Conservation (phyloP, 2,888 invertebrate genomes). For the Synanthedon myopaeformis region DNA sequence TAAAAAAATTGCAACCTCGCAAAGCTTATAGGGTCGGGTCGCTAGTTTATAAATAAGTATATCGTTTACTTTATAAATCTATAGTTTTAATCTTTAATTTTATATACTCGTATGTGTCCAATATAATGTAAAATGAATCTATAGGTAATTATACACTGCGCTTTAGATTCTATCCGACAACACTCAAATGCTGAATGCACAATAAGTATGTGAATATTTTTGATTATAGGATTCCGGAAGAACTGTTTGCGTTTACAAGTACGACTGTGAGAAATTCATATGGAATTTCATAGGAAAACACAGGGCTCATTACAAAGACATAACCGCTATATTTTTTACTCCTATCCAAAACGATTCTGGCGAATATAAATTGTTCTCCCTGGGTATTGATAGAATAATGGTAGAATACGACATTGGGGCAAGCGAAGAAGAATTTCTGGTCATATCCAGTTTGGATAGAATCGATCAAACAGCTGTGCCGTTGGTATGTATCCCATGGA, state of each 20-base stretch:
- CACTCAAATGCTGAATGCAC: no score
- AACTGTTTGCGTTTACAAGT: conserved; percentile 64
- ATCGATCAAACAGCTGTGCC: conserved; percentile 76
- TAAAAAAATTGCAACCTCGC: no score
- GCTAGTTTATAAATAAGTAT: no score
- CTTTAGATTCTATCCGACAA: no score
- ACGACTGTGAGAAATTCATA: conserved; percentile 26
- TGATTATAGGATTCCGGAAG: conserved; percentile 58
- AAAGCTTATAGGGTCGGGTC: no score
- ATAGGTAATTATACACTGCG: neutral
- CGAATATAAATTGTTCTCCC: conserved; percentile 63
- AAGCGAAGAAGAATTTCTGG: conserved; percentile 49
- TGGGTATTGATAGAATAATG: conserved; percentile 71
- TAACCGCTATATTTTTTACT: conserved; percentile 69
- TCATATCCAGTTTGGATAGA: conserved; percentile 58
- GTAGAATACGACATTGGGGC: conserved; percentile 69
- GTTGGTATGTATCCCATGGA: conserved; percentile 50
- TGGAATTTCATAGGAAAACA: conserved; percentile 74
- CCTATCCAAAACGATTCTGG: conserved; percentile 32
- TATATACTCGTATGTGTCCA: no score
- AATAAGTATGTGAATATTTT: neutral
- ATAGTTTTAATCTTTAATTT: no score
- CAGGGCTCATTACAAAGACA: conserved; percentile 70
- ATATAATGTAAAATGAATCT: no score
- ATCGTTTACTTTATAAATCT: no score